These are phyloP conservation scores for Ceratitis capitata DNA, from an alignment of 1,140 invertebrate species.

Conservation along the genomic window DNA sequence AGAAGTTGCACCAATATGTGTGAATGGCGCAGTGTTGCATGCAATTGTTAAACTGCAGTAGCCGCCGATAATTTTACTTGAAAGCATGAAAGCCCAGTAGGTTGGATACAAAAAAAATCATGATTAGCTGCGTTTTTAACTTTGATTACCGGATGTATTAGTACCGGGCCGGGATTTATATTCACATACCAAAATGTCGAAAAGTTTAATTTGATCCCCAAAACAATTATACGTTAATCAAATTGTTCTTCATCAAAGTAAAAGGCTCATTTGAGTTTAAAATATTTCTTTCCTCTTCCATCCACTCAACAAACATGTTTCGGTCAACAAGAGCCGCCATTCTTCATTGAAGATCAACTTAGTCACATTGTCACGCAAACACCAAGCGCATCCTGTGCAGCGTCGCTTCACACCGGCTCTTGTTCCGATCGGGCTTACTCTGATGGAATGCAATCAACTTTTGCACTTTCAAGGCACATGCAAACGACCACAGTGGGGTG, in stretches of 20 bases:
- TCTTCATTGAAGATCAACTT: neutral
- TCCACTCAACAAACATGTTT: neutral
- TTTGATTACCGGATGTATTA: too few relatives aligned
- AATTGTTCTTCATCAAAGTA: neutral
- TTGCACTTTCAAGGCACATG: neutral
- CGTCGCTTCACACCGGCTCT: too few relatives aligned
- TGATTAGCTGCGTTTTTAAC: neutral
- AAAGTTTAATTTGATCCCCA: too few relatives aligned
- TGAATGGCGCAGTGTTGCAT: neutral
- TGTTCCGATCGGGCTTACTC: too few relatives aligned
- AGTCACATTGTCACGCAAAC: conserved; percentile 5
- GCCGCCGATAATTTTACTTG: neutral
- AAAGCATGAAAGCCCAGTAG: too few relatives aligned
- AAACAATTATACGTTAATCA: too few relatives aligned
- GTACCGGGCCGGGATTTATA: too few relatives aligned
- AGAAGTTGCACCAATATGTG: neutral
- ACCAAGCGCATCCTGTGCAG: too few relatives aligned
- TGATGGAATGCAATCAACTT: conserved; percentile 25
- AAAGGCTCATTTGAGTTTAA: too few relatives aligned
- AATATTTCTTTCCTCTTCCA: neutral
- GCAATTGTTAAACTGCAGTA: neutral
- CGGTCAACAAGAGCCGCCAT: too few relatives aligned
- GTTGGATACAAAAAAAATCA: neutral
- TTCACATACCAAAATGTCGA: too few relatives aligned
- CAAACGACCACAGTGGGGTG: neutral